Base-by-base conservation (phyloP, 2,797 vertebrate species). In the Acrocephalus scirpaceus region DNA sequence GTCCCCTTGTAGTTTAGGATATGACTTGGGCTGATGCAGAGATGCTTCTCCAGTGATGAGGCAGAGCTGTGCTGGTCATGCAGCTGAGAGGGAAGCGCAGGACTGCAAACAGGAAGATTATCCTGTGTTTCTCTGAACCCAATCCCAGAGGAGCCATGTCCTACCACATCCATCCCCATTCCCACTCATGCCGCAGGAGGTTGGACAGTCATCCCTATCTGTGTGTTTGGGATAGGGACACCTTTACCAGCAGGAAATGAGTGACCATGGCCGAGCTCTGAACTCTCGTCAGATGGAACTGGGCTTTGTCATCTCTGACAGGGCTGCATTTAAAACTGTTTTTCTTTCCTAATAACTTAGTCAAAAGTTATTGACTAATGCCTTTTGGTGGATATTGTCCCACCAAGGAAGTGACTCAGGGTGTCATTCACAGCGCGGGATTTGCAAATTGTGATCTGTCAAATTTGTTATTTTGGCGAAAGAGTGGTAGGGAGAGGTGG, bases 391-490 rank as follows among this genome's bases (percentile, higher is more conserved):
- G 3, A 0, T 26, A 0, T 67, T 86, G 44, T 42, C 26, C 58
- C 42, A 38, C 3, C 0, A 0, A 90, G 95, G 93, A 96, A 92
- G 30, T 96, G 94, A 97, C 95, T 97, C 96, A 95, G 21, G 53
- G 54, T 2, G 3, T 85, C 34, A 4, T 18, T 89, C 20, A 32
- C 62, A 60, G 14, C 0, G 1, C 8, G 0, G 12, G 2, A 1
- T 47, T 87, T 88, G 58, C 20, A 48, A 45, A 36, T 12, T 21
- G 6, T 8, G 5, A 5, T 57, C n/a, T n/a, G 65, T 91, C 54
- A 18, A 11, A 4, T 50, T 42, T 29, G 7, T 36, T 57, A 1
- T 45, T 74, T 62, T 47, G 25, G 11, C 7, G 1, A 56, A 53
- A 25, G 19, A 25, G n/a, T 13, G 23, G 9, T 20, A 4, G 45